phyloP scores from a whole-genome alignment of 2,888 invertebrate genomes.

The Nyleta sp. region DNA sequence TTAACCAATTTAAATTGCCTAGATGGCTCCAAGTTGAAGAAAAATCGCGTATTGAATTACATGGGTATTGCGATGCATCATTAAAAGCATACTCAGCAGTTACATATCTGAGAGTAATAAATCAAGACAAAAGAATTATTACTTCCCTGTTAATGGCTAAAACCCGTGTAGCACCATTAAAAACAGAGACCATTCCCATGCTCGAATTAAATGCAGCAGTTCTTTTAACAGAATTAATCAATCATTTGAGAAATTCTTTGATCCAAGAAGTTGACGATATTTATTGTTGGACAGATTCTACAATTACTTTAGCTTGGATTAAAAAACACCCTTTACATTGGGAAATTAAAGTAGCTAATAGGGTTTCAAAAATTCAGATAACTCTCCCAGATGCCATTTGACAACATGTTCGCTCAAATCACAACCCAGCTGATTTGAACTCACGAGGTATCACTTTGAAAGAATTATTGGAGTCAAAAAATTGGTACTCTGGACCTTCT shows the following conservation, averaged over 20 bases:
- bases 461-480: too few relatives aligned
- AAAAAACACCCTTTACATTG: conserved; percentile 1
- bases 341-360: neutral
- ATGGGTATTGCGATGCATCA: conserved; percentile 13
- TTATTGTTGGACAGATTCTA: conserved; percentile 17
- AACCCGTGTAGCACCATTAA: conserved; percentile 10
- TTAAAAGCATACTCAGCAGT: too few relatives aligned
- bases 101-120: neutral
- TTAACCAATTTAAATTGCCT: neutral
- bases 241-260: neutral
- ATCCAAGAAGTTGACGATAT: neutral
- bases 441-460: too few relatives aligned
- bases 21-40: neutral
- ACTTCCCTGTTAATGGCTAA: conserved; percentile 11
- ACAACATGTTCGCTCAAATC: too few relatives aligned
- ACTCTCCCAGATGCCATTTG: too few relatives aligned
- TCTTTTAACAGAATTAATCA: neutral
- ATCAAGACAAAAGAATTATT: neutral
- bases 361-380: too few relatives aligned
- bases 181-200: neutral
- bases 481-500: too few relatives aligned
- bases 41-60: neutral
- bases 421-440: too few relatives aligned
- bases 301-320: neutral
- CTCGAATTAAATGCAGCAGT: conserved; percentile 15